Conservation (phyloP, 2,113 vertebrate species). For the Pithys albifrons region DNA sequence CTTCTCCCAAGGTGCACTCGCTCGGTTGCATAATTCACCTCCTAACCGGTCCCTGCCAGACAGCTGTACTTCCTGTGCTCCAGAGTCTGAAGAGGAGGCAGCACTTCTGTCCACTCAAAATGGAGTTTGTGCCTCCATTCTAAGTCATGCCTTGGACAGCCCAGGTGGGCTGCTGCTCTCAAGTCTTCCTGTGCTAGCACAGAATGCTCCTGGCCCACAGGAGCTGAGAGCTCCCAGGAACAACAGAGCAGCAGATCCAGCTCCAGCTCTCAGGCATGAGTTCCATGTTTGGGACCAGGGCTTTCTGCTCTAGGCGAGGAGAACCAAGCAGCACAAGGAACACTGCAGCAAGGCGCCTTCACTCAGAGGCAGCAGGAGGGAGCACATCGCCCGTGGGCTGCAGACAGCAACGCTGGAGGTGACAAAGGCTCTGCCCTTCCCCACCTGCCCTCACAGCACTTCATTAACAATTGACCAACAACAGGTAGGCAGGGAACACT, state of each 20-base stretch:
- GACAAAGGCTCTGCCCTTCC: neutral
- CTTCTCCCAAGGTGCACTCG: neutral
- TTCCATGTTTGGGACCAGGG: neutral
- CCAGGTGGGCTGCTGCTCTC: neutral
- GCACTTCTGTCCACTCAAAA: neutral
- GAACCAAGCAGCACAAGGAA: neutral
- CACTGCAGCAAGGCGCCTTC: neutral
- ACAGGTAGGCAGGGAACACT: neutral
- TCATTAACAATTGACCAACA: neutral
- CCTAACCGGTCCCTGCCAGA: neutral
- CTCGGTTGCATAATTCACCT: neutral
- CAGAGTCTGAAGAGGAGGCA: neutral
- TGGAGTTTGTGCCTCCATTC: neutral
- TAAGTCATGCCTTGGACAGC: neutral
- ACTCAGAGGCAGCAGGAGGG: neutral
- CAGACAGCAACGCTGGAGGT: neutral
- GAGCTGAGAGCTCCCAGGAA: neutral
- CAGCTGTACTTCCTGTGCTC: neutral
- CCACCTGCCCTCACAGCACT: neutral
- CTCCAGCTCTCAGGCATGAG: neutral
- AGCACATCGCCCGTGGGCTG: neutral
- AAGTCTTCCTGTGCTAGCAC: neutral
- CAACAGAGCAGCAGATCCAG: neutral
- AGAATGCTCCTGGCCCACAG: neutral
- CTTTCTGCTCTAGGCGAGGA: neutral